These are phyloP conservation scores for Tetragonula carbonaria DNA, from an alignment of 2,888 invertebrate species.

Conservation along the genomic window DNA sequence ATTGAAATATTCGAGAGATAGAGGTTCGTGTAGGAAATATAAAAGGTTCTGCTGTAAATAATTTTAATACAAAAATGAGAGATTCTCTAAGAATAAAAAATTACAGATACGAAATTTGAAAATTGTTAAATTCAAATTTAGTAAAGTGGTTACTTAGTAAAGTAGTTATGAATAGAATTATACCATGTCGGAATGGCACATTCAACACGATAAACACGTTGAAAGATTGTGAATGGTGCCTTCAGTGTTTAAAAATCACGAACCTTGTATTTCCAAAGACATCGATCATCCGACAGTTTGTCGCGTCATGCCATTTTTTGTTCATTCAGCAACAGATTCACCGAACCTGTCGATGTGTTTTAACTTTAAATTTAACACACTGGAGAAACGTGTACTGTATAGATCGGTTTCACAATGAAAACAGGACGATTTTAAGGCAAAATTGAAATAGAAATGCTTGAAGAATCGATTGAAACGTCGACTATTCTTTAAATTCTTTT, in stretches of 20 bases:
- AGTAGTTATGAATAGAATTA: constrained; percentile 15
- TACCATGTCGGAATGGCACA: neutral
- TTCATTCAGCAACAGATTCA: constrained; percentile 74
- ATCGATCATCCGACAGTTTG: constrained; percentile 79
- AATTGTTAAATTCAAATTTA: neutral
- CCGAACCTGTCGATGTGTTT: constrained; percentile 68
- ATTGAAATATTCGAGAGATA: too few relatives aligned
- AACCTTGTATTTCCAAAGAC: constrained; percentile 46
- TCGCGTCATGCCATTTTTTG: constrained; percentile 76
- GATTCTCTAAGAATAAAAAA: neutral
- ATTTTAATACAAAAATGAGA: neutral
- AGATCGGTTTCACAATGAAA: constrained; percentile 27
- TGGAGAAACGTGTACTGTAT: constrained; percentile 27
- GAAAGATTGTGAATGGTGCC: constrained; percentile 50
- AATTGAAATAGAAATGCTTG: neutral
- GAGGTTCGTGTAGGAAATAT: too few relatives aligned
- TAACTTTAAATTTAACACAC: constrained; percentile 66
- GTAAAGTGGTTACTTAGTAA: neutral
- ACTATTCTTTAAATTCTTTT: neutral
- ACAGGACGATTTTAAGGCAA: neutral
- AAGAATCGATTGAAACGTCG: neutral
- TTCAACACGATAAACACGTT: constrained; percentile 29
- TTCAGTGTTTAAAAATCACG: constrained; percentile 42
- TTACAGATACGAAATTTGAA: neutral
- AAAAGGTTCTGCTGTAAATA: neutral